Evolutionary conservation across 2,888 invertebrate species (phyloP), one percentile per base, ranked within the genome.

Genomic region (Cephus runcator): DNA sequence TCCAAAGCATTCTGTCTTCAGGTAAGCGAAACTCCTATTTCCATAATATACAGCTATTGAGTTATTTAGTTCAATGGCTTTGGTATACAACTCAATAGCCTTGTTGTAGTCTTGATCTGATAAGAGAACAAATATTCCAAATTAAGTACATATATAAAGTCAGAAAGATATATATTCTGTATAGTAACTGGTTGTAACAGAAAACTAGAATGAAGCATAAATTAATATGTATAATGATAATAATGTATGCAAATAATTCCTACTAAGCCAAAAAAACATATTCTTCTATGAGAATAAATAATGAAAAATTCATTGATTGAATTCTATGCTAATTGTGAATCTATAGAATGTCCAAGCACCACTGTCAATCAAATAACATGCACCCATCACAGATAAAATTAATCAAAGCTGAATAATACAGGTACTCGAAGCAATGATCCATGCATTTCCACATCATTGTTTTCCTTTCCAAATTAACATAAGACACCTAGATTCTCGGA

Each of bases 1-100:
- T 4, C 99, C 99, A 92, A 98, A 99, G 92, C 96, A 97, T 92
- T 99, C 99, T 79, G 96, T 96, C 88, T 97, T 96, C 81, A 99
- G 92, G 91, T 99, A 97, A 33, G 99, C 96, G 93, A 99, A 96
- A 93, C 99, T 98, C 86, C 99, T 94, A 92, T 99, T 99, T 15
- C 97, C 98, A 92, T 95, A 98, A 90, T 96, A 98, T 77, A 97
- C 96, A 31, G 99, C 97, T 89, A 95, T 95, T 78, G 92, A 94
- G 23, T 98, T 96, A 91, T 97, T 96, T 86, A 95, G 93, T 84
- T 96, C 96, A 92, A 98, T 98, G 85, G 98, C 98, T 93, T 96
- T 94, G 85, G 96, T 93, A 90, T 97, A 97, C 85, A 97, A 93
- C 81, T 96, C 96, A 87, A 99, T 98, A 79, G 99, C 98, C 91